Base-by-base conservation (phyloP, 1,140 invertebrate genomes). In the Heliconius congener region DNA sequence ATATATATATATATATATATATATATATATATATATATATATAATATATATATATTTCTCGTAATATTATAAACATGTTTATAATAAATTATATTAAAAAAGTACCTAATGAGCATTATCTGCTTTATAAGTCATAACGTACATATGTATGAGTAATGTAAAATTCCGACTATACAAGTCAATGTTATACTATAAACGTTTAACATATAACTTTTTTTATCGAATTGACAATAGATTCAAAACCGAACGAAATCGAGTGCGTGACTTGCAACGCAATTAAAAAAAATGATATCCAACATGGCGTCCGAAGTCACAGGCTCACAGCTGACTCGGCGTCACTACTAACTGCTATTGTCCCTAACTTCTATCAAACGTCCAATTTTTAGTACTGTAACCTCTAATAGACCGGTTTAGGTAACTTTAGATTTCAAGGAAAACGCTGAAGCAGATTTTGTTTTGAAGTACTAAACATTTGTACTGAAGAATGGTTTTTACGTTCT, bases 321-420 rank as follows among this genome's bases (percentile, higher is more conserved):
- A 89, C 90, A 91, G 89, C 90, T 92, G 89, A 92, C 84, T 91
- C 87, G 87, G 88, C 90, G 84, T 82, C 87, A 88, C 88, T 86
- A 84, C 83, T 82, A 74, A 82, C 82, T 79, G 78, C 85, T 84
- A 89, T 82, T 82, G 81, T 82, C 77, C 55, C 72, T 52, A 76
- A 79, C 74, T 70, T 79, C 71, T 79, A 46, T 57, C 76, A 72
- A 77, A 46, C 76, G 50, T 77, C 52, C 34, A 60, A 78, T 78
- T 78, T 71, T 73, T 60, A 71, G 74, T 37, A 78, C 52, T 46
- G 30, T 72, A 16, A 78, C 71, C 70, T 78, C 39, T 78, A 73
- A 75, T 66, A 70, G 57, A 27, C 42, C 11, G 66, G 27, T 66
- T 76, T 46, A 30, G 55, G 30, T 70, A 71, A 76, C 23, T 66